Evolutionary conservation across 1,140 invertebrate species (phyloP), one percentile per base, ranked within the genome.

Genomic region (Anastrepha obliqua): DNA sequence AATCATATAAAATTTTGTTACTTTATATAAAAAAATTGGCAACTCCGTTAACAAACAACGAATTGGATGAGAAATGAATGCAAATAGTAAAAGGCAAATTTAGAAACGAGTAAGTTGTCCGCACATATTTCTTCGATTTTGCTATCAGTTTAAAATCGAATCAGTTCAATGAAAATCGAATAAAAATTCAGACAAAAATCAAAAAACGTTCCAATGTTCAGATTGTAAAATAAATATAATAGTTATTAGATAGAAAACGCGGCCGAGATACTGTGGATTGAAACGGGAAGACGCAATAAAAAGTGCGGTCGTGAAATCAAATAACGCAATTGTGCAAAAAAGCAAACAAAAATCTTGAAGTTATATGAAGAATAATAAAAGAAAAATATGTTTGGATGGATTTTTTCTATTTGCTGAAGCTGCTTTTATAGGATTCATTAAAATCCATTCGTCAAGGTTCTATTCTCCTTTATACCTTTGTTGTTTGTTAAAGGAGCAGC

Each of bases 91-190:
- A 74, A 74, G 67, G 42, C 42, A 44, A 74, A 42, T 74, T 13
- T 42, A 17, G 55, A 15, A 17, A 39, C 58, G 55, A 64, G 51
- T 58, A 42, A 86, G 20, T 47, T 15, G 20, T 5, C 0, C 42
- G 39, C 8, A 5, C 15, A 13, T 81, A 81, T 55, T 81, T 81
- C 55, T 55, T 13, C 42, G 47, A 81, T 81, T 81, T 81, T 81
- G 13, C 55, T 47, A 81, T 81, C 74, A 58, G 74, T 81, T 55
- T 55, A 81, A 42, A 81, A 81, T 55, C 47, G 74, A 81, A 81
- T 55, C 47, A 81, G 74, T 81, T 81, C 74, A 81, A 55, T 81
- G 8, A 81, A n/a, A 81, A 81, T 20, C 74, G 47, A 81, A 55
- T 67, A 13, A 81, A 81, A 55, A 55, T 13, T 55, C 51, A 81